Base-by-base conservation (phyloP, 2,113 vertebrate genomes). In the Thryonomys swinderianus region DNA sequence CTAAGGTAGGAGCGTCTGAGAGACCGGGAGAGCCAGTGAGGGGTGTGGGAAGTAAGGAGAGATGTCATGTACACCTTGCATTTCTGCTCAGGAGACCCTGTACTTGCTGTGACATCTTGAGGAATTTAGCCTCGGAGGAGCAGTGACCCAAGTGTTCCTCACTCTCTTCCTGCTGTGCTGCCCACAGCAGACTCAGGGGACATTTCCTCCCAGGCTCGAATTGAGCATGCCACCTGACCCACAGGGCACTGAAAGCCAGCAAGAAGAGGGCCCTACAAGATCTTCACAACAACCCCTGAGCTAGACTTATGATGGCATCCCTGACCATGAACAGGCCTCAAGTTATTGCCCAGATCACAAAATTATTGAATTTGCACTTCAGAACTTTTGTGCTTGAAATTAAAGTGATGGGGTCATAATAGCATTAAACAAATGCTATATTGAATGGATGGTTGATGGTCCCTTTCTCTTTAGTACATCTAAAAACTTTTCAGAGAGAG, bases 241-340 rank as follows among this genome's bases (percentile, higher is more conserved):
- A 7, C 42, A 32, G 27, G 37, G 21, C 10, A 1, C 32, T 9
- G 3, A 2, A 21, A 1, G 40, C 1, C 0, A 1, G 2, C 12
- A 8, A 12, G 16, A 2, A 0, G 32, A 42, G 45, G 55, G 30
- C 13, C 3, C 66, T 20, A 7, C 20, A 23, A 5, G 5, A 2
- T 11, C 53, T 37, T 23, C 9, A 0, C 57, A 2, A 0, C 14
- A 30, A 0, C 8, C 10, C 21, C 0, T 0, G 0, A 13, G 17
- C 32, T 9, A 11, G 18, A 2, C 27, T 30, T 69, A 8, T 1
- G 2, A 53, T 3, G 37, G 9, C 48, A 7, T 30, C 23, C 6
- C 8, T 55, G 13, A 4, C 34, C 2, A 5, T 0, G 2, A 21
- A 30, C 3, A 51, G 8, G 45, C 3, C 3, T 53, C 34, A 10